phyloP scores from a whole-genome alignment of 2,113 vertebrate species.

The Otolemur garnettii region DNA sequence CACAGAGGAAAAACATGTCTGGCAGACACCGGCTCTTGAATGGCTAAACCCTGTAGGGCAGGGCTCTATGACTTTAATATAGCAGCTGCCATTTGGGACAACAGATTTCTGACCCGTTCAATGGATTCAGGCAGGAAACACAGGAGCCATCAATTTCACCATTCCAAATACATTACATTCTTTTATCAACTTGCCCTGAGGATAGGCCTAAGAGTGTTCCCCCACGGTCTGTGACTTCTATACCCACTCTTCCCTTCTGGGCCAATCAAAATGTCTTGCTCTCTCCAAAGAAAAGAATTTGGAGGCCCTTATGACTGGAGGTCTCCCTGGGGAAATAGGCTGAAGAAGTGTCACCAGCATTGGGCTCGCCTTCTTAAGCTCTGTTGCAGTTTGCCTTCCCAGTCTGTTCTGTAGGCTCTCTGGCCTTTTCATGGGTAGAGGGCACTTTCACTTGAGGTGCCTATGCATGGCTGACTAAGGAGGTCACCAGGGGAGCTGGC shows the following conservation, averaged over 20 bases:
- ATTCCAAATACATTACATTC: neutral
- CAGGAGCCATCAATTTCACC: neutral
- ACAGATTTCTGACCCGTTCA: neutral
- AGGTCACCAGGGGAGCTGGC: neutral
- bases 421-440: neutral
- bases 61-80: neutral
- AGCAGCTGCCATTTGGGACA: neutral
- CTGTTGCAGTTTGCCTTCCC: neutral
- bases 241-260: neutral
- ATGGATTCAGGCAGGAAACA: neutral
- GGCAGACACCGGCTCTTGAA: neutral
- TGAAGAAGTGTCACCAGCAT: neutral
- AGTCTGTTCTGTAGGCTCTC: neutral
- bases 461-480: neutral
- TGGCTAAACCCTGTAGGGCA: neutral
- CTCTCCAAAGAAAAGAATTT: neutral
- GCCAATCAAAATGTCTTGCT: neutral
- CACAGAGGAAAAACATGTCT: neutral
- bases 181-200: neutral
- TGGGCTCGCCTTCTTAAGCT: neutral
- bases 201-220: neutral
- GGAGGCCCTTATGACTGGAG: neutral
- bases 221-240: neutral
- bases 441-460: neutral
- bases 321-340: neutral